phyloP scores from a whole-genome alignment of 2,797 vertebrate genomes.

The Alcedo atthis region DNA sequence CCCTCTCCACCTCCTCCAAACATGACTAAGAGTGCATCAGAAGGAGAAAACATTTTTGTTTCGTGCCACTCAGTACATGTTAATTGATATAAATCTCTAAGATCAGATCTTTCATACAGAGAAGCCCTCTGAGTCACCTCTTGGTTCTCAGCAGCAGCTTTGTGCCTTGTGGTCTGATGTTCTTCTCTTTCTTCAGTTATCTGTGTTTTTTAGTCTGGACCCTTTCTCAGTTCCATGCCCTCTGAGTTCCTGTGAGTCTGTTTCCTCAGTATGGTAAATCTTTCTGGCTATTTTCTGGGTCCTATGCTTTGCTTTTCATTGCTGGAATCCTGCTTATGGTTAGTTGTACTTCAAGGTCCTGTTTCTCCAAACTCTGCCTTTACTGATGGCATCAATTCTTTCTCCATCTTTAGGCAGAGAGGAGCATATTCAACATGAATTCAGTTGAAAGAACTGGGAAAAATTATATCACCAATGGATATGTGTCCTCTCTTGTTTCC shows the following conservation, averaged over 20 bases:
- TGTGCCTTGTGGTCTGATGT: neutral
- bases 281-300: neutral
- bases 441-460: neutral
- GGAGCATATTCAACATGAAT: neutral
- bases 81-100: neutral
- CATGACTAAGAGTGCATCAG: neutral
- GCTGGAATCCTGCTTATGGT: neutral
- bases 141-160: neutral
- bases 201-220: neutral
- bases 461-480: neutral
- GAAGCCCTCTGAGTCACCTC: neutral
- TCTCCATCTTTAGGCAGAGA: neutral
- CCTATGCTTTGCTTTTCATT: neutral
- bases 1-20: neutral
- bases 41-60: neutral
- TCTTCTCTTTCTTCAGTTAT: neutral
- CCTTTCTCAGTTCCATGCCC: neutral
- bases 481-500: neutral
- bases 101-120: neutral
- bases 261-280: neutral
- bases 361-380: neutral
- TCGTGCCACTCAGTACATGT: fast-evolving
- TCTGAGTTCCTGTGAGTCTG: neutral
- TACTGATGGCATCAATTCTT: neutral
- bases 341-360: neutral